These are phyloP conservation scores for Thecocarcelia acutangulata DNA, from an alignment of 2,888 invertebrate species.

Conservation along the genomic window DNA sequence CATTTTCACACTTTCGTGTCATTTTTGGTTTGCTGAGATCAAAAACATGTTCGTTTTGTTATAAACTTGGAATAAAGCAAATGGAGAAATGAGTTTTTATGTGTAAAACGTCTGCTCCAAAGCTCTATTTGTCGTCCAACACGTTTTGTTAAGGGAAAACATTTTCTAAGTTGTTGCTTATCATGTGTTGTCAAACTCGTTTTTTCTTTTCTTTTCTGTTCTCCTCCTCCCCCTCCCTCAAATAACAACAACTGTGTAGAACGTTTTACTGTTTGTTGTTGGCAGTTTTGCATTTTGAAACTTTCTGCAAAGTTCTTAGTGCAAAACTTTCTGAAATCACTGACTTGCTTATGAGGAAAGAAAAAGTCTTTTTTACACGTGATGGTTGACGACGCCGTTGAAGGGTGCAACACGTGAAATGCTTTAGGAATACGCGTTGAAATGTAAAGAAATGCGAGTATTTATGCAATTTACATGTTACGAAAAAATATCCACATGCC, in stretches of 20 bases:
- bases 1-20: background rate
- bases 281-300: background rate
- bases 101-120: no score
- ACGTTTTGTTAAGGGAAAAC: conserved; percentile 2
- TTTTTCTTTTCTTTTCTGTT: no score
- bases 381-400: background rate
- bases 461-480: background rate
- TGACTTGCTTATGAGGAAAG: background rate
- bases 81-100: background rate
- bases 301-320: conserved; percentile 8
- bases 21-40: background rate
- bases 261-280: background rate
- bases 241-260: background rate
- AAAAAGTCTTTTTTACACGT: conserved; percentile 1
- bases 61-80: no score
- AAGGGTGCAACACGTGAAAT: conserved; percentile 15
- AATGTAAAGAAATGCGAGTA: background rate
- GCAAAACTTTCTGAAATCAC: background rate
- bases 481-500: background rate
- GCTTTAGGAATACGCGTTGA: conserved; percentile 1
- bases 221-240: no score
- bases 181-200: background rate
- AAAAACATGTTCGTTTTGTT: background rate
- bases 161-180: background rate
- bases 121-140: background rate